These are phyloP conservation scores for Siniperca undulata DNA, from an alignment of 2,797 vertebrate species.

Conservation along the genomic window DNA sequence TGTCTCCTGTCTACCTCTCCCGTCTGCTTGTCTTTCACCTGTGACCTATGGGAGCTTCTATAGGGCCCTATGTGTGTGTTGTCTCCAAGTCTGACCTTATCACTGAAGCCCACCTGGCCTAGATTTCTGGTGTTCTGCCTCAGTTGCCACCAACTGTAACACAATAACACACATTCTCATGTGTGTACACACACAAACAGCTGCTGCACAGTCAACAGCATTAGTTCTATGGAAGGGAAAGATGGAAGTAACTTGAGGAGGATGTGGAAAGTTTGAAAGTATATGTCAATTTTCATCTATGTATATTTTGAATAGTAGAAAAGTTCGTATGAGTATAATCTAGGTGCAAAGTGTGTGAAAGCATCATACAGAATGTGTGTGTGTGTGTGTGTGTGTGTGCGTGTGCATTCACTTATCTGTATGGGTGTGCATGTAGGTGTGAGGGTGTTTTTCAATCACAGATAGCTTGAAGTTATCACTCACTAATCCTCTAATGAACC, in stretches of 20 bases:
- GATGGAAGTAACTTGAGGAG: slow-evolving; percentile 19
- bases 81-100: slow-evolving; percentile 65
- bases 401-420: slow-evolving; percentile 32
- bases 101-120: slow-evolving; percentile 73
- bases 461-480: slow-evolving; percentile 72
- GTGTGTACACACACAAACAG: slow-evolving; percentile 35
- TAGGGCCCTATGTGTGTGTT: slow-evolving; percentile 38
- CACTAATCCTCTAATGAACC: slow-evolving; percentile 78
- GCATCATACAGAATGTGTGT: slow-evolving; percentile 1
- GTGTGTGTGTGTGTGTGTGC: slow-evolving; percentile 23
- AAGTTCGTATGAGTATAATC: slow-evolving; percentile 19
- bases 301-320: slow-evolving; percentile 17
- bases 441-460: slow-evolving; percentile 67
- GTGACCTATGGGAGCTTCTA: slow-evolving; percentile 63
- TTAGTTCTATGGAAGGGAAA: slow-evolving; percentile 27
- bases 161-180: slow-evolving; percentile 43
- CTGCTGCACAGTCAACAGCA: slow-evolving; percentile 43
- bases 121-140: slow-evolving; percentile 70
- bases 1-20: slow-evolving; percentile 50
- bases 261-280: slow-evolving; percentile 40
- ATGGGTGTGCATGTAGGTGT: slow-evolving; percentile 29
- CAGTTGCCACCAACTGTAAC: slow-evolving; percentile 56
- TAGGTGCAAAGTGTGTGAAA: slow-evolving; percentile 3
- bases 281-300: slow-evolving; percentile 27
- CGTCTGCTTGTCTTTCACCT: slow-evolving; percentile 76